These are phyloP conservation scores for Agrochola litura DNA, from an alignment of 2,888 invertebrate genomes.

Conservation along the genomic window DNA sequence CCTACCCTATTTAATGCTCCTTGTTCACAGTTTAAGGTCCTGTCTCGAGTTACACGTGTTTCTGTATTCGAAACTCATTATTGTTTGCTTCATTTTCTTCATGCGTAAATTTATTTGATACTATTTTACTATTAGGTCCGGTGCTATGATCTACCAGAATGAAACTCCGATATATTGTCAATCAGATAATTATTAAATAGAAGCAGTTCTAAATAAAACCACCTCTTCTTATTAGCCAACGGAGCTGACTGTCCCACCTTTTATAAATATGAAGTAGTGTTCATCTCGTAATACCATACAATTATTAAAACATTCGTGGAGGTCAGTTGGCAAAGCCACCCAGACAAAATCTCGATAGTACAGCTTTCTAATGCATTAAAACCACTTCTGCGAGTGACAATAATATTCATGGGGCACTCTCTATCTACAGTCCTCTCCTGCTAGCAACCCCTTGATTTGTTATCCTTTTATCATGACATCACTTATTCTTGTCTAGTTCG, in stretches of 20 bases:
- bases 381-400: not conserved
- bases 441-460: not conserved
- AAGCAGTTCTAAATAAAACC: not conserved
- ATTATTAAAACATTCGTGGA: not conserved
- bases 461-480: not conserved
- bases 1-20: conserved; percentile 34
- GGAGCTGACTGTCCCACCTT: not conserved
- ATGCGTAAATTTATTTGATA: not conserved
- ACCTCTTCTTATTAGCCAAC: no score
- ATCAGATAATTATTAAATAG: not conserved
- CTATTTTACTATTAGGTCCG: not conserved
- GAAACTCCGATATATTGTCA: not conserved
- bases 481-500: not conserved
- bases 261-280: no score
- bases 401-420: not conserved
- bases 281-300: not conserved
- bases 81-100: conserved; percentile 5
- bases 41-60: conserved; percentile 24
- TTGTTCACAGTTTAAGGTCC: conserved; percentile 23
- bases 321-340: not conserved
- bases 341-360: no score
- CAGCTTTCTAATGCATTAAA: not conserved
- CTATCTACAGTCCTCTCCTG: not conserved
- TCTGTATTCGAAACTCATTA: conserved; percentile 10
- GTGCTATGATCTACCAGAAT: not conserved